A percentile compares a stretch with the other conserved stretches of the same genome.
Evolutionary conservation across 2,797 vertebrate species (phyloP).

Genomic region (Bradypodion ventrale): DNA sequence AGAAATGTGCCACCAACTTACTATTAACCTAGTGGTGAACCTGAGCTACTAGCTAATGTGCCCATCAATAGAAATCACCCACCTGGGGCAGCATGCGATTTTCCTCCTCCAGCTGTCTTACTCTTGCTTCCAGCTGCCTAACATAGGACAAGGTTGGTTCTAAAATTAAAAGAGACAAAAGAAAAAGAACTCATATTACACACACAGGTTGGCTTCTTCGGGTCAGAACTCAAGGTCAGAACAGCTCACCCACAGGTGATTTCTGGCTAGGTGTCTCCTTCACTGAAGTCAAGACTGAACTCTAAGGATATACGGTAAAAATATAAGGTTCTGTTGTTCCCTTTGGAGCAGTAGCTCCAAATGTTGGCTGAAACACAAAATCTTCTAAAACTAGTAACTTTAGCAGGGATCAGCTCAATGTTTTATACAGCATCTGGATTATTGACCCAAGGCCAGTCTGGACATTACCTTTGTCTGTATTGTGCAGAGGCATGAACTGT

Average conservation of each 20-base stretch:
- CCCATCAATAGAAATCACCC: constrained; percentile 74
- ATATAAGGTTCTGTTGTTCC: constrained; percentile 18
- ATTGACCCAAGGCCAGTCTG: not conserved
- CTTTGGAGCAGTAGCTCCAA: constrained; percentile 1
- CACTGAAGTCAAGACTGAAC: constrained; percentile 35
- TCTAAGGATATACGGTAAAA: constrained; percentile 1
- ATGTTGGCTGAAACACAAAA: not conserved
- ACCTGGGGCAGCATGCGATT: constrained; percentile 84
- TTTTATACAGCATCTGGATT: not conserved
- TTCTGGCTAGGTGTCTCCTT: constrained; percentile 44
- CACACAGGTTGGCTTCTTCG: constrained; percentile 68
- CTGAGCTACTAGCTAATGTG: constrained; percentile 67
- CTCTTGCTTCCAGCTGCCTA: constrained; percentile 86
- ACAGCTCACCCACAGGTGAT: constrained; percentile 30
- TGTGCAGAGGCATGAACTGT: not conserved
- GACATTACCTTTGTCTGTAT: too few relatives aligned
- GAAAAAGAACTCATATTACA: constrained; percentile 75
- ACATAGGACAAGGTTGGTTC: constrained; percentile 85
- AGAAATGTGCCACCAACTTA: not conserved
- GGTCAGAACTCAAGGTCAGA: constrained; percentile 46
- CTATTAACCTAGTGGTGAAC: constrained; percentile 19
- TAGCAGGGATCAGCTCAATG: not conserved
- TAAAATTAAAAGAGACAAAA: constrained; percentile 81
- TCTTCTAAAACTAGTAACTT: constrained; percentile 15
- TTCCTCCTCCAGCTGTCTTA: constrained; percentile 85